phyloP scores from a whole-genome alignment of 2,113 vertebrate genomes.

The Ictalurus punctatus region DNA sequence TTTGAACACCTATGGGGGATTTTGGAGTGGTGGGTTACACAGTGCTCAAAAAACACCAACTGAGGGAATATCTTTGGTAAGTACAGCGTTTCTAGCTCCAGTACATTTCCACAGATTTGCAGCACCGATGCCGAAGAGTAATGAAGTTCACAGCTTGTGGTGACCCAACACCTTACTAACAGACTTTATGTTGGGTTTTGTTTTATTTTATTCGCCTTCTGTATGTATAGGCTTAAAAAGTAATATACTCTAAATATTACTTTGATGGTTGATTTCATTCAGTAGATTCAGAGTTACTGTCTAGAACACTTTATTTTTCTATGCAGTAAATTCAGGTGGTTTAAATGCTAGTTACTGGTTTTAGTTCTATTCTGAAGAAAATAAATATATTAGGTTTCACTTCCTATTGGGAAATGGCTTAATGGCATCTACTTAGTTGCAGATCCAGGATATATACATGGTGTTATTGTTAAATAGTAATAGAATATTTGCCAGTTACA shows the following conservation, averaged over 20 bases:
- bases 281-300: not conserved
- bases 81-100: not conserved
- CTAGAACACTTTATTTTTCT: not conserved
- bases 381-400: not conserved
- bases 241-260: not conserved
- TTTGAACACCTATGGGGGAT: not conserved
- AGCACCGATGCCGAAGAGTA: not conserved
- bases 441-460: not conserved
- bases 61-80: not conserved
- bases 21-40: not conserved
- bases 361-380: not conserved
- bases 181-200: not conserved
- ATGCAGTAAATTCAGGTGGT: not conserved
- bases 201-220: not conserved
- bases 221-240: not conserved
- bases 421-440: not conserved
- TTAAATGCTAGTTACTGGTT: not conserved
- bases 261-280: not conserved
- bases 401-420: slow-evolving; percentile 6
- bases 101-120: not conserved
- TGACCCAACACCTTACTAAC: not conserved
- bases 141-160: not conserved
- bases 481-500: not conserved
- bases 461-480: not conserved
- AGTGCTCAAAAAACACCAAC: not conserved